These are phyloP conservation scores for Leuctra nigra DNA, from an alignment of 2,888 invertebrate species.

Conservation along the genomic window DNA sequence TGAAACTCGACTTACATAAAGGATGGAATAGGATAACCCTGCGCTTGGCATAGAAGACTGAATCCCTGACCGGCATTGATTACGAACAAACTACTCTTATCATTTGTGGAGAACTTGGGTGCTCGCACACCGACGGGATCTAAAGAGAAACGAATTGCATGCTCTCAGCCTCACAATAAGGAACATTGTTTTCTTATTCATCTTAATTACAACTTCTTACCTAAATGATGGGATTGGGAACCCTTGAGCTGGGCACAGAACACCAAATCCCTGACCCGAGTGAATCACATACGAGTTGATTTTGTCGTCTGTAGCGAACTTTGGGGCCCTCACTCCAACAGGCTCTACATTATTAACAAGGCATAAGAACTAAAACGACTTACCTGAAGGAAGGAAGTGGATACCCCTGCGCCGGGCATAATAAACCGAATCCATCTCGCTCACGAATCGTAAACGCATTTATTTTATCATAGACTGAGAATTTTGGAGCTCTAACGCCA, in stretches of 20 bases:
- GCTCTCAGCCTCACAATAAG: conserved; percentile 41
- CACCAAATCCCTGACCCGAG: conserved; percentile 40
- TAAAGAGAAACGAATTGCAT: conserved; percentile 17
- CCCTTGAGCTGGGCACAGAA: conserved; percentile 47
- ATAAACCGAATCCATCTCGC: conserved; percentile 48
- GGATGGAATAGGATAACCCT: conserved; percentile 64
- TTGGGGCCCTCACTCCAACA: conserved; percentile 50
- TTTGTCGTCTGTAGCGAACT: conserved; percentile 53
- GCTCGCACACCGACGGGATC: conserved; percentile 50
- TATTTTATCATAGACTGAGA: conserved; percentile 52
- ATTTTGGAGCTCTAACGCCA: conserved; percentile 51
- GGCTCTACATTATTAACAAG: conserved; percentile 38
- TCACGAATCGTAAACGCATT: conserved; percentile 44
- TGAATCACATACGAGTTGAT: conserved; percentile 51
- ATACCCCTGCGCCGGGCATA: conserved; percentile 64
- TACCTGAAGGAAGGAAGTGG: conserved; percentile 56
- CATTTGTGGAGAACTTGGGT: conserved; percentile 52
- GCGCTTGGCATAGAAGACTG: conserved; percentile 59
- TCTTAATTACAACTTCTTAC: conserved; percentile 32
- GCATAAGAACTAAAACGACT: neutral
- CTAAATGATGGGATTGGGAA: conserved; percentile 51
- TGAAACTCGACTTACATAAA: conserved; percentile 39
- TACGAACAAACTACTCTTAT: conserved; percentile 49
- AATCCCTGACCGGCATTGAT: conserved; percentile 44
- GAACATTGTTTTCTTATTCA: too few species aligned